Base-by-base conservation (phyloP, 1,140 invertebrate genomes). In the Cepaea nemoralis region DNA sequence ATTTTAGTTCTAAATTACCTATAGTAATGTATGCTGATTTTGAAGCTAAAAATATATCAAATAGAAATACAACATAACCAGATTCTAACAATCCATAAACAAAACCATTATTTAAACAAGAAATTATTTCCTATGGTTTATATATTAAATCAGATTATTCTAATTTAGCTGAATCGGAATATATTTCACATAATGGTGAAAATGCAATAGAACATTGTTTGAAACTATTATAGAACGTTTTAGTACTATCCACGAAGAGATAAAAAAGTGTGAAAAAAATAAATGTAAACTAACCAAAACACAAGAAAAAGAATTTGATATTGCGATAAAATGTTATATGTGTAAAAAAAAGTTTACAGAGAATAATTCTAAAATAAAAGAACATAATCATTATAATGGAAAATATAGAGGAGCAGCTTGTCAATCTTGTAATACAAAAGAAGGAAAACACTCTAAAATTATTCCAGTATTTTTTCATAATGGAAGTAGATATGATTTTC, bases 211-310 rank as follows among this genome's bases (percentile, higher is more conserved):
- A 59, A 59, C 55, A 59, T 59, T 59, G 14, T 59, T 59, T 14
- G 22, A 59, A 59, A 59, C 55, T 59, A n/a, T 59, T 59, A 59
- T 59, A n/a, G 55, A 59, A 59, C 55, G 55, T 19, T 59, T 59
- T 10, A 12, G n/a, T 59, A 14, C 55, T 59, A 59, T 59, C 24
- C 5, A n/a, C 24, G 55, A 59, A 14, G 12, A 59, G n/a, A 19
- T 59, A 59, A n/a, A 59, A 19, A 12, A 59, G 12, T n/a, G n/a
- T 59, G 24, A 59, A 59, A 59, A 24, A 19, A 59, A 14, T 59
- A 59, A 59, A 59, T 59, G 55, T 59, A 59, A 59, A 59, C 55
- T 59, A n/a, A 59, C 55, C n/a, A 59, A 59, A 59, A 59, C 14
- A 59, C 55, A 59, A 59, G 55, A 59, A 59, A 48, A 8, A 48